Evolutionary conservation across 2,797 vertebrate species (phyloP), one percentile per base, ranked within the genome.

Genomic region (Hafferia zeledoni): DNA sequence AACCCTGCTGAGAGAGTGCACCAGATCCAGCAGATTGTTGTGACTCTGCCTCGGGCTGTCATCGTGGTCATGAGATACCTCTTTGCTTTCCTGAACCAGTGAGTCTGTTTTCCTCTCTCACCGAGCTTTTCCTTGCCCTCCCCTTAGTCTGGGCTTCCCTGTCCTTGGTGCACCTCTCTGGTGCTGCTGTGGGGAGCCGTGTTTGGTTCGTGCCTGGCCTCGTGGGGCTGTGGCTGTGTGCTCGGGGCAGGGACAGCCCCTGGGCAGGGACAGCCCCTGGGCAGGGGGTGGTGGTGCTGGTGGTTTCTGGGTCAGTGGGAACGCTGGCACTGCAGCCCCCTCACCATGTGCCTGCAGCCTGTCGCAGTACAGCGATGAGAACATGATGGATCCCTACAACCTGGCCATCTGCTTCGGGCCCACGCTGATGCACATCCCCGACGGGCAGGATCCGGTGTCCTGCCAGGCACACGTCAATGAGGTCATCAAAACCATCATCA

Each of bases 321-420:
- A 3, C 3, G 50, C 22, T 47, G 3, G 33, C 56, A 11, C 55
- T 0, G 8, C 49, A 52, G 59, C 78, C 68, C 41, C 69, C 91
- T 83, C 14, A 72, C 9, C 33, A 64, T 96, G 90, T 97, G 75
- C 97, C 91, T 95, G 74, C 97, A 99, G 99, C 97, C 95, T 99
- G 93, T 99, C 99, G 1, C 99, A 99, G 98, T 99, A 99, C 97
- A 99, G 99, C 3, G 99, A 99, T 80, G 99, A 99, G 97, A 99
- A 99, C 98, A 99, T 99, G 99, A 99, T 99, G 99, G 99, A 99
- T 94, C 98, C 99, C 87, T 99, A 99, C 98, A 99, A 99, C 97
- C 95, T 99, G 94, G 99, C 99, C 93, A 99, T 99, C 98, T 99
- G 99, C 98, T 99, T 99, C 13, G 99, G 99, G 78, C 99, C 99